Percentiles rank a stretch among this genome's conserved stretches.
These are phyloP conservation scores for Agonopterix arenella DNA, from an alignment of 2,888 invertebrate species.

Conservation along the genomic window DNA sequence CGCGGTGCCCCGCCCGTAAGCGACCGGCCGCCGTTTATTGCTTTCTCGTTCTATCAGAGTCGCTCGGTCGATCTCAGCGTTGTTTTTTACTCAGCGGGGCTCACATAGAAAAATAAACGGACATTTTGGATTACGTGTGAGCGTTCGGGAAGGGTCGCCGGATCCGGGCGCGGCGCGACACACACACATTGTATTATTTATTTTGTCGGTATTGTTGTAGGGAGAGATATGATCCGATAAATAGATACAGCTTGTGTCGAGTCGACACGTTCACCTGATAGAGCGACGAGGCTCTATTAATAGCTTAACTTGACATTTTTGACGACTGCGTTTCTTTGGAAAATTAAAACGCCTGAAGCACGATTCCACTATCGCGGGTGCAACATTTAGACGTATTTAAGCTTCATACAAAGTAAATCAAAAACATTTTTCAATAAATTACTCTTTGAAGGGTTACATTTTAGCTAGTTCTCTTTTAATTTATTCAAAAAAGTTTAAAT, in stretches of 20 bases:
- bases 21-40: conserved; percentile 33
- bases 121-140: conserved; percentile 68
- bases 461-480: too few relatives aligned
- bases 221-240: conserved; percentile 66
- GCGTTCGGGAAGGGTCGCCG: conserved; percentile 56
- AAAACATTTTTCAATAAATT: too few relatives aligned
- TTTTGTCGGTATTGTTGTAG: conserved; percentile 55
- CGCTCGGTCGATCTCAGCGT: conserved; percentile 50
- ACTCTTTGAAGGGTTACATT: too few relatives aligned
- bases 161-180: conserved; percentile 49
- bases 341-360: too few relatives aligned
- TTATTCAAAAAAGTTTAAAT: too few relatives aligned
- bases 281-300: not conserved
- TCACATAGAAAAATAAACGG: conserved; percentile 69
- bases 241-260: conserved; percentile 58
- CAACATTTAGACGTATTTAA: too few relatives aligned
- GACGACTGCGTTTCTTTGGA: too few relatives aligned
- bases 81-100: conserved; percentile 57
- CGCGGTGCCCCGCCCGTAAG: conserved; percentile 55
- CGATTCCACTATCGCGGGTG: too few relatives aligned
- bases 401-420: too few relatives aligned
- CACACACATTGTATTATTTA: conserved; percentile 51
- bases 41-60: conserved; percentile 46
- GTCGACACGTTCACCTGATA: conserved; percentile 22
- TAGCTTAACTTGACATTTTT: too few relatives aligned